Percentiles rank a stretch among this genome's conserved stretches.
phyloP scores from a whole-genome alignment of 2,113 vertebrate species.

The Rhagologus leucostigma region DNA sequence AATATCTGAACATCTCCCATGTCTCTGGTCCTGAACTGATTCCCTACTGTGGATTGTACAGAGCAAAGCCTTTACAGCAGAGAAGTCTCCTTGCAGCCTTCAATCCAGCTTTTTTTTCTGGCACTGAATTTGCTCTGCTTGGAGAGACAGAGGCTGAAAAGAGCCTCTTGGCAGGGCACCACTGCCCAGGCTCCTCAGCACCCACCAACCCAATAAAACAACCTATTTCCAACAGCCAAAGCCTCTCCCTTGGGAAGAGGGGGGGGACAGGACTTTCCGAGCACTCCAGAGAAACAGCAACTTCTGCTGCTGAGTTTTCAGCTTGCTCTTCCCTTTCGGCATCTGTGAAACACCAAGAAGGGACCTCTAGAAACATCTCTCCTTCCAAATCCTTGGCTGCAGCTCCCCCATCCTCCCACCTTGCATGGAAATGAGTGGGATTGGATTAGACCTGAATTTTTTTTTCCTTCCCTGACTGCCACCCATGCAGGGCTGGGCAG shows the following conservation, averaged over 20 bases:
- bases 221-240: background rate
- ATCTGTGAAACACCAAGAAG: background rate
- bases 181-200: background rate
- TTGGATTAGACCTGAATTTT: background rate
- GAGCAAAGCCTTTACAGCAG: background rate
- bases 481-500: background rate
- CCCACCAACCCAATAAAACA: background rate
- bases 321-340: background rate
- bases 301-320: background rate
- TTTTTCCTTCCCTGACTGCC: background rate
- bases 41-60: accelerated
- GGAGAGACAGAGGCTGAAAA: background rate
- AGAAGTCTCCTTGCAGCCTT: background rate
- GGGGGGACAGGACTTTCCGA: background rate
- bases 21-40: background rate
- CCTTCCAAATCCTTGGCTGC: background rate
- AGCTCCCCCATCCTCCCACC: background rate
- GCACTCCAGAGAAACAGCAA: background rate
- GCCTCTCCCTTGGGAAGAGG: background rate
- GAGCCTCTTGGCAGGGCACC: background rate
- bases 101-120: background rate
- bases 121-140: background rate
- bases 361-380: background rate
- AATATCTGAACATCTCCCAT: background rate
- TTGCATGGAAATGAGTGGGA: background rate